Percentiles rank a stretch among this genome's conserved stretches.
Conservation (phyloP, 2,888 invertebrate species). For the Pristionchus maxplancki region DNA sequence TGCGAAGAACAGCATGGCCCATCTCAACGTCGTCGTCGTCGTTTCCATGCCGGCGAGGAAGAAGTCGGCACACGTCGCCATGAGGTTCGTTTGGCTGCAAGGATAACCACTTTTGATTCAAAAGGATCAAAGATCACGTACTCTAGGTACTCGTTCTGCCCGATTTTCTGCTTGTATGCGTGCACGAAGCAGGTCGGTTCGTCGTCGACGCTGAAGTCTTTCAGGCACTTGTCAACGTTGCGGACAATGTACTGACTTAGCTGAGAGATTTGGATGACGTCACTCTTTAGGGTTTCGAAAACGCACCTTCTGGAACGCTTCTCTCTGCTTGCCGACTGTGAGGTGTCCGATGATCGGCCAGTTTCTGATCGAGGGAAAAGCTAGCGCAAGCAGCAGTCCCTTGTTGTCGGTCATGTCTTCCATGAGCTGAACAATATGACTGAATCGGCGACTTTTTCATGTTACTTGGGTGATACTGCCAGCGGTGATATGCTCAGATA, state of each 20-base stretch:
- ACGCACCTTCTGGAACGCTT: not conserved
- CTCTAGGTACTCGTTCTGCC: not conserved
- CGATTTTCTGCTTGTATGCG: constrained; percentile 31
- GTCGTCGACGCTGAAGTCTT: not conserved
- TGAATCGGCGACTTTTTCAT: too few relatives aligned
- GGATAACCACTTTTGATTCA: not conserved
- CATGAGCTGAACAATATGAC: constrained; percentile 6
- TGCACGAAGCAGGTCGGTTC: constrained; percentile 45
- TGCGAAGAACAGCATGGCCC: not conserved
- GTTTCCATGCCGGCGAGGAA: constrained; percentile 1
- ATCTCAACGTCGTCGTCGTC: constrained; percentile 9
- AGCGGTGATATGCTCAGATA: too few relatives aligned
- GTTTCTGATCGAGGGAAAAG: not conserved
- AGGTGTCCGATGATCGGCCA: not conserved
- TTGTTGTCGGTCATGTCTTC: not conserved
- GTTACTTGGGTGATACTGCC: too few relatives aligned
- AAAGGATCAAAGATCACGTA: not conserved
- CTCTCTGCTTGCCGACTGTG: not conserved
- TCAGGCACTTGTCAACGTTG: not conserved
- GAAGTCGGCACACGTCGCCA: not conserved
- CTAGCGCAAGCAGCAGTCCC: not conserved
- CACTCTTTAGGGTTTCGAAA: not conserved
- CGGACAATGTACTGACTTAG: not conserved
- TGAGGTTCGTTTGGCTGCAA: not conserved
- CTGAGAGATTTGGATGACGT: not conserved